Base-by-base conservation (phyloP, 1,140 invertebrate genomes). In the Drosophila leontia region DNA sequence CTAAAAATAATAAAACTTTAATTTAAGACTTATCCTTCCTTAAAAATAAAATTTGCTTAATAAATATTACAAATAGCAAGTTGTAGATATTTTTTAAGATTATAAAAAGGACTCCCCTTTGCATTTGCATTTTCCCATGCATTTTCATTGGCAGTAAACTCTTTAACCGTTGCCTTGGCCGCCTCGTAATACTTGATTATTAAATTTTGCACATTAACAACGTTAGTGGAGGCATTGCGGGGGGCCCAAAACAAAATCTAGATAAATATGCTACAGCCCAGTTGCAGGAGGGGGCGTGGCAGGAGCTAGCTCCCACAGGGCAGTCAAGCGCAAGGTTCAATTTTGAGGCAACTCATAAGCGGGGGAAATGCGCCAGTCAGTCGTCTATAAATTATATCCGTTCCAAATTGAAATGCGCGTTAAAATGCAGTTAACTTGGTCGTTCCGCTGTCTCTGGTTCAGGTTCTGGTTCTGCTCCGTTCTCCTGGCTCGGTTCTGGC, bases 371-470 rank as follows among this genome's bases (percentile, higher is more conserved):
- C 85, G 86, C 85, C 82, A 92, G 86, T 91, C 91, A 92, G 91
- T 92, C 91, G 91, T 92, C 91, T 92, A 92, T 92, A 92, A 92
- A 92, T 92, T 92, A 92, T 92, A 92, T 92, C 91, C 91, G 91
- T 92, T 92, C 91, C 91, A 92, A 92, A 92, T 92, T 92, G 91
- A 92, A 92, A 92, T 87, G 87, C 91, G 91, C 91, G 91, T 92
- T 92, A 92, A 92, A 92, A 92, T 92, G 91, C 87, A 92, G 91
- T 92, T 92, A 92, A 92, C 91, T 88, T 91, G 86, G 80, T 83
- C 84, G 83, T 78, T 84, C 70, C 47, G 59, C 59, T 69, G 75
- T 60, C 57, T 39, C 74, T 59, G 70, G 70, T 60, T 50, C 60
- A 44, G 23, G 53, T 65, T 35, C 51, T 29, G 39, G 50, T 12